phyloP scores from a whole-genome alignment of 2,797 vertebrate species.

The Simalia tracyae region DNA sequence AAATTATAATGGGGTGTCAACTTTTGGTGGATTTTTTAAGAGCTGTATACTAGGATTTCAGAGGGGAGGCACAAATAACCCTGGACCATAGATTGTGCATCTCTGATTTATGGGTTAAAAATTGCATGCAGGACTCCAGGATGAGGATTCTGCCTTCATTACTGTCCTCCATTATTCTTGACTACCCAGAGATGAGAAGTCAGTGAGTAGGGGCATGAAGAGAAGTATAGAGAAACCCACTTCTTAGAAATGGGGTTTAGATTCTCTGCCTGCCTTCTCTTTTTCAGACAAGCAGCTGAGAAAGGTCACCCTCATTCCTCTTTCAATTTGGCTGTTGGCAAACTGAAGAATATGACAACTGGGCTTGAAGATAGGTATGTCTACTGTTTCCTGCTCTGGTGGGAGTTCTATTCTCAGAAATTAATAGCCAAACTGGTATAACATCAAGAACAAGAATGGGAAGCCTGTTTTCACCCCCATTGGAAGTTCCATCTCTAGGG shows the following conservation, averaged over 20 bases:
- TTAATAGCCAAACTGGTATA: neutral
- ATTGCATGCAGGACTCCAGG: neutral
- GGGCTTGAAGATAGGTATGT: slow-evolving; percentile 48
- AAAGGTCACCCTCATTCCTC: slow-evolving; percentile 61
- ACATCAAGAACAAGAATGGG: neutral
- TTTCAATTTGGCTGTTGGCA: slow-evolving; percentile 61
- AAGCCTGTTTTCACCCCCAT: neutral
- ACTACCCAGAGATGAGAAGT: neutral
- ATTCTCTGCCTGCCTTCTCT: neutral
- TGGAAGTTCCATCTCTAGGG: neutral
- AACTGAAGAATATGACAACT: slow-evolving; percentile 51
- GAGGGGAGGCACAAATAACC: neutral
- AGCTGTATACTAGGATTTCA: neutral
- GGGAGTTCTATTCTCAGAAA: neutral
- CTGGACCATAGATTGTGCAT: neutral
- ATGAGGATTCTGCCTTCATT: neutral
- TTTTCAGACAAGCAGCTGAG: slow-evolving; percentile 55
- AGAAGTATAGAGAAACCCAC: neutral
- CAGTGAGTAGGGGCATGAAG: neutral
- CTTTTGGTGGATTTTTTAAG: neutral
- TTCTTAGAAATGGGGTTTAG: neutral
- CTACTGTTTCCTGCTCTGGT: slow-evolving; percentile 9
- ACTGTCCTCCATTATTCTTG: neutral
- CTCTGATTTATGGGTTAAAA: neutral
- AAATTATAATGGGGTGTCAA: neutral